phyloP scores from a whole-genome alignment of 2,797 vertebrate genomes.

The Tolypeutes matacus region DNA sequence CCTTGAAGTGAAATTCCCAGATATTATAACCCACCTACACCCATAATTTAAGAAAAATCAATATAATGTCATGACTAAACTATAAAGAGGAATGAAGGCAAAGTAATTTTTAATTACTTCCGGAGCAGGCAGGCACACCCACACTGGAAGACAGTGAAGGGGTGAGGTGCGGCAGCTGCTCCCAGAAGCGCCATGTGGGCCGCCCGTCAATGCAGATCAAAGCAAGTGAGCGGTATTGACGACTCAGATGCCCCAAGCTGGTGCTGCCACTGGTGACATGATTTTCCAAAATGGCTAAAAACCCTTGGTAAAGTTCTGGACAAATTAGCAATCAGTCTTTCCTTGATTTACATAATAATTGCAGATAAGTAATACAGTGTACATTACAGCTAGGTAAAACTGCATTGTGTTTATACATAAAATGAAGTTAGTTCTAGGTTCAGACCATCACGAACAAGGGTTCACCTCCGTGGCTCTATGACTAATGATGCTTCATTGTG shows the following conservation, averaged over 20 bases:
- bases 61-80: not conserved
- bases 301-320: conserved; percentile 1
- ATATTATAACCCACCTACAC: not conserved
- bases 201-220: not conserved
- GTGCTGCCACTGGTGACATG: not conserved
- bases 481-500: not conserved
- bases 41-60: not conserved
- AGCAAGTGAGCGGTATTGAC: rapidly evolving
- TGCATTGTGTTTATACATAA: not conserved
- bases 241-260: not conserved
- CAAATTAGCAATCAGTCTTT: not conserved
- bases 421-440: not conserved
- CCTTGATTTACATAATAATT: not conserved
- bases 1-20: conserved; percentile 19
- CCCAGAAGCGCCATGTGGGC: not conserved
- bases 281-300: conserved; percentile 23
- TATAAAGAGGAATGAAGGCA: not conserved
- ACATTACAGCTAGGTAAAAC: not conserved
- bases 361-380: not conserved
- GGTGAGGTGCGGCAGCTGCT: not conserved
- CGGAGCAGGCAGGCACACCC: rapidly evolving
- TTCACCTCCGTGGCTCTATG: not conserved
- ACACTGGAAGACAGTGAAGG: rapidly evolving
- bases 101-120: not conserved
- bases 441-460: not conserved